Evolutionary conservation across 2,113 vertebrate species (phyloP).

Genomic region (Apteryx mantelli): DNA sequence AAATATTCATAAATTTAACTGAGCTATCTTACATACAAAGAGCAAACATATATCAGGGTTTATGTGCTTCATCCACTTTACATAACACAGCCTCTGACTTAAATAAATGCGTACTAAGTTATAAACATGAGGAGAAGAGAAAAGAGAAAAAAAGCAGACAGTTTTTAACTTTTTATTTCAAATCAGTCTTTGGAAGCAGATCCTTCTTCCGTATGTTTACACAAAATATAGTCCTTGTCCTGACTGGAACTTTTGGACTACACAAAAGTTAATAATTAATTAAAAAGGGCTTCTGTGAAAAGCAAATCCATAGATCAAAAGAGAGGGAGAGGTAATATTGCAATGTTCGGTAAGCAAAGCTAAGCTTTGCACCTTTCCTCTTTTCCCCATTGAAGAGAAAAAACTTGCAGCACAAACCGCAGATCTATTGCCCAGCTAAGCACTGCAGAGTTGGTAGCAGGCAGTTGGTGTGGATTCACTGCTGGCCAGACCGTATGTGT

Average conservation of each 20-base stretch:
- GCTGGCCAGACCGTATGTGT: background rate
- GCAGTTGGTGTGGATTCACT: background rate
- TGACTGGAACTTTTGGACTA: background rate
- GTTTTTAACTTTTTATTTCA: background rate
- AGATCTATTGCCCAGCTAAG: background rate
- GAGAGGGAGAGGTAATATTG: background rate
- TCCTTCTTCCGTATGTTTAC: background rate
- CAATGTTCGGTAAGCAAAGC: background rate
- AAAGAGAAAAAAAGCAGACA: background rate
- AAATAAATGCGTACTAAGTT: background rate
- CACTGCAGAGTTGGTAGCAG: background rate
- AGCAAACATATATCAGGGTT: background rate
- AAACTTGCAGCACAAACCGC: background rate
- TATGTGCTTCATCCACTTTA: background rate
- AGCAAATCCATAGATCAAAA: background rate
- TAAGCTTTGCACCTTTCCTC: background rate
- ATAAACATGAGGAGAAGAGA: background rate
- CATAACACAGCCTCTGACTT: background rate
- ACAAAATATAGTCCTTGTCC: background rate
- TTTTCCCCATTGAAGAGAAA: background rate
- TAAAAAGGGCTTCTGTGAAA: background rate
- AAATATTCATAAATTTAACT: conserved; percentile 14
- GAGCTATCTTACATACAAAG: background rate
- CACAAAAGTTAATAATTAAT: background rate
- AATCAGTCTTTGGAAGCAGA: background rate